phyloP scores from a whole-genome alignment of 2,888 invertebrate genomes.

The Drosophila mimetica region DNA sequence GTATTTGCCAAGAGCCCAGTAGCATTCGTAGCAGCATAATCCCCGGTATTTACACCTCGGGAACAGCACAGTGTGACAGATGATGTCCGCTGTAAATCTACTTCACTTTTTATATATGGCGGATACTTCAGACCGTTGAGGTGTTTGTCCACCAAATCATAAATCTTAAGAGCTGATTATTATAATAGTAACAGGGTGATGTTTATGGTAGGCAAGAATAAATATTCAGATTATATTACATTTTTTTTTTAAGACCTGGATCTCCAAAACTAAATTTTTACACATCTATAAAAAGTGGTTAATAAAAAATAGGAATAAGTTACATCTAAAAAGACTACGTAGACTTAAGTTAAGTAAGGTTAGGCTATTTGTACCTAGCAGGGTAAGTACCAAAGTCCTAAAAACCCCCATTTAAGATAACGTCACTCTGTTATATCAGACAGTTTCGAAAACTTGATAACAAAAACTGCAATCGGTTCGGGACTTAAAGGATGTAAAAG shows the following conservation, averaged over 20 bases:
- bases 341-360: slow-evolving; percentile 12
- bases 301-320: not conserved
- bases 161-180: slow-evolving; percentile 2
- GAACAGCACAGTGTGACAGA: slow-evolving; percentile 7
- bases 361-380: slow-evolving; percentile 10
- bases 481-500: slow-evolving; percentile 27
- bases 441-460: slow-evolving; percentile 14
- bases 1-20: slow-evolving; percentile 59
- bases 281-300: not conserved
- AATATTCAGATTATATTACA: not conserved
- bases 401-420: slow-evolving; percentile 22
- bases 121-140: slow-evolving; percentile 2
- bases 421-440: slow-evolving; percentile 24
- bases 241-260: not conserved
- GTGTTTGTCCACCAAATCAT: slow-evolving; percentile 13
- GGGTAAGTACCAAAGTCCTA: slow-evolving; percentile 3
- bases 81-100: slow-evolving; percentile 35
- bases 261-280: too few relatives aligned
- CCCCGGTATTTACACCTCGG: slow-evolving; percentile 69
- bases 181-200: not conserved
- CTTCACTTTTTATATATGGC: slow-evolving; percentile 18
- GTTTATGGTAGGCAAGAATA: not conserved
- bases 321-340: not conserved
- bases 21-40: slow-evolving; percentile 62
- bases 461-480: slow-evolving; percentile 24